phyloP scores from a whole-genome alignment of 2,888 invertebrate genomes.

The Lymantria monacha region DNA sequence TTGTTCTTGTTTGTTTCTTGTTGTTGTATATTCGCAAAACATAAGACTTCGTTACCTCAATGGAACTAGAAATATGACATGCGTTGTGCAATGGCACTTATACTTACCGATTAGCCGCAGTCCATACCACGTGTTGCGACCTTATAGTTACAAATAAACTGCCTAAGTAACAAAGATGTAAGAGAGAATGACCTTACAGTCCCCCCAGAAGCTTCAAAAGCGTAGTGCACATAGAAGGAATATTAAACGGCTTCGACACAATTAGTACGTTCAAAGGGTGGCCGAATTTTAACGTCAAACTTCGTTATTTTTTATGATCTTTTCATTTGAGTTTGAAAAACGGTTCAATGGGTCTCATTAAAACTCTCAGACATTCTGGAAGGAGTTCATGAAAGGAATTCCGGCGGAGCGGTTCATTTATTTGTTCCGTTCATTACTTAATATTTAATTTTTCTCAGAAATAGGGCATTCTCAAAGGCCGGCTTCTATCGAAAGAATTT shows the following conservation, averaged over 20 bases:
- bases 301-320: conserved; percentile 65
- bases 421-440: conserved; percentile 66
- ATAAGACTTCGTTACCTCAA: too few relatives aligned
- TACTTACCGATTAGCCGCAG: too few relatives aligned
- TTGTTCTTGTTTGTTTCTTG: too few relatives aligned
- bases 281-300: conserved; percentile 33
- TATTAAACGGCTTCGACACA: conserved; percentile 64
- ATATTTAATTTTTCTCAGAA: conserved; percentile 50
- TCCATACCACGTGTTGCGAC: too few relatives aligned
- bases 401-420: conserved; percentile 54
- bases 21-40: too few relatives aligned
- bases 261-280: conserved; percentile 47
- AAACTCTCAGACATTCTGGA: conserved; percentile 62
- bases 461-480: conserved; percentile 39
- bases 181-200: background rate
- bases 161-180: too few relatives aligned
- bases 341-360: conserved; percentile 68
- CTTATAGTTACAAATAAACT: too few relatives aligned
- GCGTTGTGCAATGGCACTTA: too few relatives aligned
- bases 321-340: conserved; percentile 72
- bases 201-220: conserved; percentile 22
- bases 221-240: conserved; percentile 53
- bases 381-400: conserved; percentile 58
- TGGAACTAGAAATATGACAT: too few relatives aligned
- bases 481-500: conserved; percentile 53